phyloP scores from a whole-genome alignment of 1,140 invertebrate species.

The Himalopsyche phryganea region DNA sequence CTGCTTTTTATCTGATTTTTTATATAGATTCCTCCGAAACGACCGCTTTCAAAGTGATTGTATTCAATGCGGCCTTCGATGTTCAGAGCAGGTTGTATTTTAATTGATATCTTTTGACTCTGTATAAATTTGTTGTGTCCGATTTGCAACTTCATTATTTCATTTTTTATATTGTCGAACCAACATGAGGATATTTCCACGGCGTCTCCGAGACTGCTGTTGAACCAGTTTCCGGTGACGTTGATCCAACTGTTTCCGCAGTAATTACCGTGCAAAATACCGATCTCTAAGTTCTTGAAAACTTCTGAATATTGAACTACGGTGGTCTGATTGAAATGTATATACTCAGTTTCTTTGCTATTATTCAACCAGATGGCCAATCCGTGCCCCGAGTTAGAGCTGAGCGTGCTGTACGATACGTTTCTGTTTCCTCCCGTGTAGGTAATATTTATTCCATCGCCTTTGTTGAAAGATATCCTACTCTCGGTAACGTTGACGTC shows the following conservation, averaged over 20 bases:
- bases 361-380: slow-evolving; percentile 86
- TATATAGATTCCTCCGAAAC: slow-evolving; percentile 80
- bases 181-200: slow-evolving; percentile 79
- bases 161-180: slow-evolving; percentile 52
- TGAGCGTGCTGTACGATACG: slow-evolving; percentile 74
- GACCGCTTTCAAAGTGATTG: slow-evolving; percentile 82
- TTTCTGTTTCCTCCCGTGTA: slow-evolving; percentile 88
- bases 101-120: slow-evolving; percentile 73
- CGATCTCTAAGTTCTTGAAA: slow-evolving; percentile 77
- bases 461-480: slow-evolving; percentile 85
- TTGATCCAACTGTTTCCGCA: slow-evolving; percentile 75
- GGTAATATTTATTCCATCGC: slow-evolving; percentile 88
- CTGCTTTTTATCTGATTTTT: slow-evolving; percentile 76
- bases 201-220: slow-evolving; percentile 69
- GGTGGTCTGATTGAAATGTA: slow-evolving; percentile 78
- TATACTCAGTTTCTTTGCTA: slow-evolving; percentile 74
- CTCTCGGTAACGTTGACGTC: slow-evolving; percentile 90
- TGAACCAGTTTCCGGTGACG: slow-evolving; percentile 82
- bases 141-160: slow-evolving; percentile 68
- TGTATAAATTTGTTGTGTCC: slow-evolving; percentile 81
- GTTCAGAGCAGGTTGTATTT: slow-evolving; percentile 82
- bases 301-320: slow-evolving; percentile 84
- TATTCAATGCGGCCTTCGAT: slow-evolving; percentile 75
- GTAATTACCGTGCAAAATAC: slow-evolving; percentile 77
- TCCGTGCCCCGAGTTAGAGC: slow-evolving; percentile 81